These are phyloP conservation scores for Aplysia californica DNA, from an alignment of 1,140 invertebrate genomes.

Conservation along the genomic window DNA sequence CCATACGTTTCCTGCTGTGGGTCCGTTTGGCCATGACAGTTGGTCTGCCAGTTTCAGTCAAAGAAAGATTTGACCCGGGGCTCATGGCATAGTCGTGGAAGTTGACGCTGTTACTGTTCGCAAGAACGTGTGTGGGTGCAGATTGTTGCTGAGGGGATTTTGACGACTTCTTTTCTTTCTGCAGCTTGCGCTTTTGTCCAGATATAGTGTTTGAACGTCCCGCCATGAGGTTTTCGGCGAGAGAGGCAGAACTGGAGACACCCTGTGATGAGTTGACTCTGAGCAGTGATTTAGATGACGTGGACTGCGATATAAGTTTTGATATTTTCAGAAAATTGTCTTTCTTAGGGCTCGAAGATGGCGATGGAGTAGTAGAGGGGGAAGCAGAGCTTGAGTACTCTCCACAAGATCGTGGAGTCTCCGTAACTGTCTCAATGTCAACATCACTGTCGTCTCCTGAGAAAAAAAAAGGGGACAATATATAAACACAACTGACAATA, in stretches of 20 bases:
- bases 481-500: background rate
- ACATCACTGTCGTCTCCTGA: constrained; percentile 30
- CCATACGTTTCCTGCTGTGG: constrained; percentile 7
- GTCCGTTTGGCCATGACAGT: constrained; percentile 15
- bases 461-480: background rate
- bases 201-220: background rate
- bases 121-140: background rate
- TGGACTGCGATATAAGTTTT: too few relatives aligned
- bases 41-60: constrained; percentile 20
- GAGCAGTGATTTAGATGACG: background rate
- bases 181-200: constrained; percentile 17
- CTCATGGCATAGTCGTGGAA: constrained; percentile 29
- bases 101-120: constrained; percentile 24
- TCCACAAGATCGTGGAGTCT: constrained; percentile 7
- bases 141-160: background rate
- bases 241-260: constrained; percentile 7
- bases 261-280: too few relatives aligned
- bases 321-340: too few relatives aligned
- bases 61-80: background rate
- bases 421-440: constrained; percentile 26
- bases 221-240: background rate
- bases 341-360: background rate
- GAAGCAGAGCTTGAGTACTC: constrained; percentile 2
- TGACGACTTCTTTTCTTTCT: constrained; percentile 15
- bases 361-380: background rate